Conservation (phyloP, 2,113 vertebrate genomes). For the Aldabrachelys gigantea region DNA sequence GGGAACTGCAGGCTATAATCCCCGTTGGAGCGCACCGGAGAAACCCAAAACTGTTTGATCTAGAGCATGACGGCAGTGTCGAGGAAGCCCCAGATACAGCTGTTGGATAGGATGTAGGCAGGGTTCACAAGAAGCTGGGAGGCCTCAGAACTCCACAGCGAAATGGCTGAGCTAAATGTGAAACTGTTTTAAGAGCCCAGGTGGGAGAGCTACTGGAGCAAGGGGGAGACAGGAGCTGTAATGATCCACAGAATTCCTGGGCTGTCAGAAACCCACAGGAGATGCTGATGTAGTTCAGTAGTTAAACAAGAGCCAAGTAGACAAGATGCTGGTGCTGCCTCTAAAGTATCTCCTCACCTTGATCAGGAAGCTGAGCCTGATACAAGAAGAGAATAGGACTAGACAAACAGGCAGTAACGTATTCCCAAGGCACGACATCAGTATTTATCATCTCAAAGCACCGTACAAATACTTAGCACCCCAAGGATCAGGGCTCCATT, state of each 20-base stretch:
- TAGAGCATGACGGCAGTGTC: neutral
- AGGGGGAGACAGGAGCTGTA: neutral
- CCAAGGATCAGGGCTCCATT: neutral
- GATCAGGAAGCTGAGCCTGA: neutral
- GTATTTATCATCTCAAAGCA: neutral
- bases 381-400: neutral
- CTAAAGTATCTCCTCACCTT: neutral
- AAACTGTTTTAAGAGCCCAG: neutral
- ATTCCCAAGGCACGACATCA: neutral
- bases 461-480: neutral
- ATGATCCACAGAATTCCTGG: neutral
- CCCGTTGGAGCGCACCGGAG: neutral
- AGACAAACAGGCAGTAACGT: neutral
- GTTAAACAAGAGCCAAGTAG: neutral
- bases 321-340: neutral
- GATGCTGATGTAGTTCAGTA: neutral
- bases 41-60: neutral
- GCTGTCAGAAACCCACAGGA: neutral
- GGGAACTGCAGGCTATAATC: rapidly evolving
- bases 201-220: neutral
- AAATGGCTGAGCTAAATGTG: neutral
- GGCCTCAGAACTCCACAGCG: neutral
- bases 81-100: neutral
- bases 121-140: neutral
- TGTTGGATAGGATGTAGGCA: neutral